Conservation (phyloP, 2,797 vertebrate genomes). For the Smutsia temminckii region DNA sequence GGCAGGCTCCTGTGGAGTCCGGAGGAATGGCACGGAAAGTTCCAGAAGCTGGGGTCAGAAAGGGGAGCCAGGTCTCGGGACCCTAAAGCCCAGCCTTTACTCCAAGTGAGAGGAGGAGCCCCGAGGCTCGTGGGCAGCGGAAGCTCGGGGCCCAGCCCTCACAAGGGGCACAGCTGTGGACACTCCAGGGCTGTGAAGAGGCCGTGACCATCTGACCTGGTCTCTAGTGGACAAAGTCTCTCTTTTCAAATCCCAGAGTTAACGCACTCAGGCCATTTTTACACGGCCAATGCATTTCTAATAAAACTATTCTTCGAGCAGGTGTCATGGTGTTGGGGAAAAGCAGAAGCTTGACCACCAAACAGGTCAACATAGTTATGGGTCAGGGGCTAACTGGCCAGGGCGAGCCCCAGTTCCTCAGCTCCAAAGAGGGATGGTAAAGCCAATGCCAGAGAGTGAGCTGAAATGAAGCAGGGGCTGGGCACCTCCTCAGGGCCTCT, state of each 20-base stretch:
- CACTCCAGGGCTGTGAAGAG: fast-evolving
- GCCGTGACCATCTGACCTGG: not conserved
- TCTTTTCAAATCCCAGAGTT: too few species aligned
- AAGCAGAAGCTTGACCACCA: fast-evolving
- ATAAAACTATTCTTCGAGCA: not conserved
- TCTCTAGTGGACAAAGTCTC: not conserved
- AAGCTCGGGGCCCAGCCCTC: too few species aligned
- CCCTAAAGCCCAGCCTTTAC: not conserved
- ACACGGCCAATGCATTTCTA: fast-evolving
- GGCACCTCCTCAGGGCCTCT: too few species aligned
- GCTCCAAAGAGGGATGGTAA: not conserved
- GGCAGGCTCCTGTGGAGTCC: not conserved
- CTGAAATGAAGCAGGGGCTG: not conserved
- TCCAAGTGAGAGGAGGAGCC: not conserved
- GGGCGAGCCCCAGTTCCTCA: not conserved
- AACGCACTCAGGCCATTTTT: not conserved
- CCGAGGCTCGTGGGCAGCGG: not conserved
- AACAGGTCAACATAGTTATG: fast-evolving
- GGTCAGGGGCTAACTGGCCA: not conserved
- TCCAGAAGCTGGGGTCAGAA: not conserved
- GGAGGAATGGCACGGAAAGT: not conserved
- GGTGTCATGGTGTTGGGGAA: fast-evolving
- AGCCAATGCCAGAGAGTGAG: fast-evolving
- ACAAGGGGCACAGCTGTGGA: fast-evolving
- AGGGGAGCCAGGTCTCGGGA: too few species aligned